A percentile compares a stretch with the other conserved stretches of the same genome.
These are phyloP conservation scores for Hemibagrus guttatus DNA, from an alignment of 2,797 vertebrate genomes.

Conservation along the genomic window DNA sequence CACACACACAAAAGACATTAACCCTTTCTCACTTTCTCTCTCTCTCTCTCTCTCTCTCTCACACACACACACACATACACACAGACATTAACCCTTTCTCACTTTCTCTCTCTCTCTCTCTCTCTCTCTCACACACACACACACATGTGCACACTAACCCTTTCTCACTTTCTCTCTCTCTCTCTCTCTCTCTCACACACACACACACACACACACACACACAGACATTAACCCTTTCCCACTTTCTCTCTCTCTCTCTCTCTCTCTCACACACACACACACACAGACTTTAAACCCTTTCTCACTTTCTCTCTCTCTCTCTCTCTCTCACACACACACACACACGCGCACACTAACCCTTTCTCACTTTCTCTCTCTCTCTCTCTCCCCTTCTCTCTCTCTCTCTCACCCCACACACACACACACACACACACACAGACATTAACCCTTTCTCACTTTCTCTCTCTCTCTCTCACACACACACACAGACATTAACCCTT, in stretches of 20 bases:
- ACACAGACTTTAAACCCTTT: no score
- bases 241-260: no score
- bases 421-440: neutral
- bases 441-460: neutral
- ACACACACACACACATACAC: conserved; percentile 3
- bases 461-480: neutral
- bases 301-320: no score
- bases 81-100: neutral
- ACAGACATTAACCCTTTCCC: no score
- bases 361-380: neutral
- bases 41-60: neutral
- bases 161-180: neutral
- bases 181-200: neutral
- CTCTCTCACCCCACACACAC: no score
- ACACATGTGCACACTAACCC: neutral
- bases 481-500: neutral
- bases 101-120: neutral
- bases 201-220: neutral
- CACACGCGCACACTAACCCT: no score
- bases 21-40: neutral
- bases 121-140: neutral
- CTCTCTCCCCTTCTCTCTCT: no score
- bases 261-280: no score
- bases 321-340: no score
- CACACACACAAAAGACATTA: no score